A percentile compares a stretch with the other conserved stretches of the same genome.
Conservation (phyloP, 92 coral and sea anemone genomes). For the Desmophyllum pertusum region DNA sequence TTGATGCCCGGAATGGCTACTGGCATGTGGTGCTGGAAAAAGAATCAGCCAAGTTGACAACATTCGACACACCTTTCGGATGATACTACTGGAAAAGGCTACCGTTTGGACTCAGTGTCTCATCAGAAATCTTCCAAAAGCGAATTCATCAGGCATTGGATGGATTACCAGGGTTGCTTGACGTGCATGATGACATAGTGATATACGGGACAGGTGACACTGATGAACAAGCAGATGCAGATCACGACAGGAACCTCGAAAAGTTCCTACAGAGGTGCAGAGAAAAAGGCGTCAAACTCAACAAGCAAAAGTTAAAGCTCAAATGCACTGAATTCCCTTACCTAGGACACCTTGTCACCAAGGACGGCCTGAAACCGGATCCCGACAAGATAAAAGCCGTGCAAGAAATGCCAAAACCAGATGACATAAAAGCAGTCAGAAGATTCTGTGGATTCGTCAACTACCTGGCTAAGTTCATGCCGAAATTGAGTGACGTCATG, state of each 20-base stretch:
- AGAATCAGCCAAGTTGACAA: constrained; percentile 33
- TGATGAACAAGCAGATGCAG: constrained; percentile 50
- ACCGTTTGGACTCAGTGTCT: constrained; percentile 61
- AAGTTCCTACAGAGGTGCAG: constrained; percentile 47
- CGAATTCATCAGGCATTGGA: constrained; percentile 66
- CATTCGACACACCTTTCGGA: too few relatives aligned
- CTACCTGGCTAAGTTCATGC: constrained; percentile 61
- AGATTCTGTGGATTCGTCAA: constrained; percentile 64
- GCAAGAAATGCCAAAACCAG: constrained; percentile 38
- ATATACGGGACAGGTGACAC: constrained; percentile 61
- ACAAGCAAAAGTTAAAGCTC: constrained; percentile 43
- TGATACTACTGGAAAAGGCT: constrained; percentile 57
- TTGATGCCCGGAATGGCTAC: too few relatives aligned
- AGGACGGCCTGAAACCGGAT: constrained; percentile 47
- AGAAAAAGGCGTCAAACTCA: constrained; percentile 47
- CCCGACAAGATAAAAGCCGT: constrained; percentile 40
- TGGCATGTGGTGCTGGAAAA: constrained; percentile 37
- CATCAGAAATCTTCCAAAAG: constrained; percentile 63
- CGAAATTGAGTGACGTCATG: constrained; percentile 31
- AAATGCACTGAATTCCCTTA: constrained; percentile 43
- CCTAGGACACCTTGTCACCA: constrained; percentile 55
- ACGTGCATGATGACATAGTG: constrained; percentile 67
- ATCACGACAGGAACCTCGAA: constrained; percentile 37
- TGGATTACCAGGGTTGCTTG: constrained; percentile 52
- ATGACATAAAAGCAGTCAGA: constrained; percentile 49